Evolutionary conservation across 2,113 vertebrate species (phyloP), one percentile per base, ranked within the genome.

Genomic region (Ibidorhyncha struthersii): DNA sequence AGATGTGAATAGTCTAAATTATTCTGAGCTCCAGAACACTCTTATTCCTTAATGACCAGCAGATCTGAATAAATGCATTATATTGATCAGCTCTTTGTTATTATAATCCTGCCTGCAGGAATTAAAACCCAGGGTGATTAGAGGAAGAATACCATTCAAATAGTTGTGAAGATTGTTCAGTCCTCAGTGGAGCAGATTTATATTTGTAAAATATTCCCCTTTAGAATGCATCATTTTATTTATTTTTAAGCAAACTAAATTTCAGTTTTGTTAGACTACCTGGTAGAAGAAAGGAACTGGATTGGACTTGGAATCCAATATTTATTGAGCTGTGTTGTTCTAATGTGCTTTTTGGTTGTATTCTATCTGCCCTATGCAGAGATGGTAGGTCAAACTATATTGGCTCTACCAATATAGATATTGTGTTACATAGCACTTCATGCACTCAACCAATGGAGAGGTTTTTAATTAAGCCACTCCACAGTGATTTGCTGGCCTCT

Each of bases 271-370:
- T 88, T 81, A 56, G 58, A 34, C 11, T 90, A 2, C 23, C 76
- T 72, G 30, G 17, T 92, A 25, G 7, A 72, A 73, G 41, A 70
- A 73, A 23, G 16, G 50, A 77, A 53, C 22, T 78, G 65, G 25
- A 30, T 58, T 77, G 27, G 14, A 52, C 13, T 91, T 73, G 41
- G 26, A 97, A 97, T 96, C 69, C 86, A 83, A 59, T 96, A 95
- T 80, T 62, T 96, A 91, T 92, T 72, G 95, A 95, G 49, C 76
- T 86, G 25, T 56, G 63, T 52, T 92, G 43, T 56, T 90, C 62
- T 89, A 43, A 70, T 90, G 71, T 82, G 40, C 34, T 78, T 83
- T 91, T 62, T 94, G 67, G n/a, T 94, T 84, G 45, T 41, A n/a
- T 49, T 89, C 82, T 59, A 66, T 62, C 52, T 72, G n/a, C 47